phyloP scores from a whole-genome alignment of 2,113 vertebrate species.

The Promerops cafer region DNA sequence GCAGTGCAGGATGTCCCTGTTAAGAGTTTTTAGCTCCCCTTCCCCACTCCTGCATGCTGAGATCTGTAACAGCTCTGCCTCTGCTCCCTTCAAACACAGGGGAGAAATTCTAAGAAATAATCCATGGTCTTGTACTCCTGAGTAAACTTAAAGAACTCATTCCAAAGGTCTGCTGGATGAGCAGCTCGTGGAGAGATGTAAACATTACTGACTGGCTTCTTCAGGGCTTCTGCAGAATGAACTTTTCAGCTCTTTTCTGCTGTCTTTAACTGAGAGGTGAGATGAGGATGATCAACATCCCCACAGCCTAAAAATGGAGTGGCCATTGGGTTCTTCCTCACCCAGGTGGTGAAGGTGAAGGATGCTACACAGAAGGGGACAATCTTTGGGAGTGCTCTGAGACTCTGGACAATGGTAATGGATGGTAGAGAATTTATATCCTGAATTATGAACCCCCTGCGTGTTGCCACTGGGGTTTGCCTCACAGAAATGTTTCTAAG shows the following conservation, averaged over 20 bases:
- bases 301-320: neutral
- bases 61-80: neutral
- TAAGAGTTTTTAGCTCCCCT: neutral
- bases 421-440: neutral
- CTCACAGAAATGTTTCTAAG: neutral
- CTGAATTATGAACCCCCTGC: neutral
- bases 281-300: neutral
- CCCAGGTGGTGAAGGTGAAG: neutral
- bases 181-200: neutral
- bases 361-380: neutral
- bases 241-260: neutral
- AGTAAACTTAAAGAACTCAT: neutral
- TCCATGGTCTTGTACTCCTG: neutral
- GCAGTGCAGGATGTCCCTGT: neutral
- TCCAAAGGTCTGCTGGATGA: neutral
- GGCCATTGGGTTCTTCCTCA: fast-evolving
- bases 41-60: fast-evolving
- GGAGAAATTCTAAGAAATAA: neutral
- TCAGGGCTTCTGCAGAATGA: neutral
- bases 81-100: neutral
- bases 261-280: neutral
- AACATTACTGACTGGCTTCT: neutral
- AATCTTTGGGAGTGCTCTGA: neutral
- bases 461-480: neutral
- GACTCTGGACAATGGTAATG: fast-evolving